Percentiles rank a stretch among this genome's conserved stretches.
These are phyloP conservation scores for Halisarca cf. caerulea DNA, from an alignment of 37 sponge, comb jelly and placozoan species.

Conservation along the genomic window DNA sequence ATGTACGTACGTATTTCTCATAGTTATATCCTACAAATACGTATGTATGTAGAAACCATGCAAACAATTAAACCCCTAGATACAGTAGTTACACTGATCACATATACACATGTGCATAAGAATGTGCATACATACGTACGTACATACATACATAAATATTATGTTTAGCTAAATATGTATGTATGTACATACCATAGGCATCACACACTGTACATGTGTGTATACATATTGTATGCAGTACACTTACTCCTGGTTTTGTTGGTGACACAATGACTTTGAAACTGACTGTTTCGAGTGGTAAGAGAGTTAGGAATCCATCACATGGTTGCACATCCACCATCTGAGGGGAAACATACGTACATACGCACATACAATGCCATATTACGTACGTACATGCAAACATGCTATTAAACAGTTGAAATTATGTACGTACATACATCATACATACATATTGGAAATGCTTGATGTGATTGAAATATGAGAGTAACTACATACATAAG, in stretches of 20 bases:
- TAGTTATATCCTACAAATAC: neutral
- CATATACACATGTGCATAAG: neutral
- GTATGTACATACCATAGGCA: neutral
- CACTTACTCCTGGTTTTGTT: conserved; percentile 39
- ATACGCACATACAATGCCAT: neutral
- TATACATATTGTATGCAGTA: neutral
- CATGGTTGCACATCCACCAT: conserved; percentile 76
- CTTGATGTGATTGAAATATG: neutral
- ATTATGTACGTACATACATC: too few species aligned
- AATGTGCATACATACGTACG: neutral
- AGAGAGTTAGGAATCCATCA: conserved; percentile 88
- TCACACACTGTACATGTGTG: neutral
- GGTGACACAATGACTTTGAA: conserved; percentile 79
- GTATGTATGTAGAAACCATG: too few species aligned
- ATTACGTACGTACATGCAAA: neutral
- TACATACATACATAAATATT: neutral
- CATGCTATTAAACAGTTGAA: neutral
- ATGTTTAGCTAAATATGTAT: neutral
- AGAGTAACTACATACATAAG: neutral
- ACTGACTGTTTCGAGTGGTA: conserved; percentile 77
- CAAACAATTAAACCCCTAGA: too few species aligned
- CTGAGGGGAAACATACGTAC: conserved; percentile 14
- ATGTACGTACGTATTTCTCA: too few species aligned
- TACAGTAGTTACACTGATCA: too few species aligned
- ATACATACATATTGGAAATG: too few species aligned